Evolutionary conservation across 2,797 vertebrate species (phyloP), one percentile per base, ranked within the genome.

Genomic region (Atherinosoma microstoma): DNA sequence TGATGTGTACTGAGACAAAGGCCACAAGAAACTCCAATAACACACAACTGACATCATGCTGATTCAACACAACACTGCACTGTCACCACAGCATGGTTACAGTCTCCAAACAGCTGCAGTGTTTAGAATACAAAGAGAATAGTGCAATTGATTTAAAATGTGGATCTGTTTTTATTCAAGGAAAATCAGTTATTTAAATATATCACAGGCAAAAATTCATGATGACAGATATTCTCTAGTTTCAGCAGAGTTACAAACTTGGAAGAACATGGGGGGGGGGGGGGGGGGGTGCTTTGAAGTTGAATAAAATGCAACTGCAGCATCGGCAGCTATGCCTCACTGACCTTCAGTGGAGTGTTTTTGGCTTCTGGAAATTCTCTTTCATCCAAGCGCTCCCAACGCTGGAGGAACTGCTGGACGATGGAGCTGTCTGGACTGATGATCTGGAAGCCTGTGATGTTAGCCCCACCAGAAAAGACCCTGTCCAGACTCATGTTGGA

Each of bases 361-460:
- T 95, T 96, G 63, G 98, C 96, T 95, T 99, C 97, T 36, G 97
- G 98, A 83, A 99, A 99, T 92, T 99, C 98, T 84, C 98, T 96
- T 94, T 99, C 97, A 92, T 99, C 98, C 20, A 99, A 94, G 53
- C 96, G 96, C 90, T 98, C 96, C 98, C 98, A 99, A 86, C 98
- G 97, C 79, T 99, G 98, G 72, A 98, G 93, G 89, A 99, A 99
- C 90, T 99, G 97, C 91, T 98, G 97, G 76, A 99, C 98, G 79
- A 99, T 95, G 53, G 96, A 94, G 85, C 97, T 98, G 88, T 98
- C 97, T 24, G 95, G 96, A 93, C 95, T 98, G 91, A 99, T 96
- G 90, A 99, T 98, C 94, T 99, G 97, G 91, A 99, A 99, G 82
- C 97, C 97, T 72, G 97, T 99, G 75, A 99, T 91, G 73, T 99